Conservation (phyloP, 2,888 invertebrate species). For the Mongoloraphidia duomilia region DNA sequence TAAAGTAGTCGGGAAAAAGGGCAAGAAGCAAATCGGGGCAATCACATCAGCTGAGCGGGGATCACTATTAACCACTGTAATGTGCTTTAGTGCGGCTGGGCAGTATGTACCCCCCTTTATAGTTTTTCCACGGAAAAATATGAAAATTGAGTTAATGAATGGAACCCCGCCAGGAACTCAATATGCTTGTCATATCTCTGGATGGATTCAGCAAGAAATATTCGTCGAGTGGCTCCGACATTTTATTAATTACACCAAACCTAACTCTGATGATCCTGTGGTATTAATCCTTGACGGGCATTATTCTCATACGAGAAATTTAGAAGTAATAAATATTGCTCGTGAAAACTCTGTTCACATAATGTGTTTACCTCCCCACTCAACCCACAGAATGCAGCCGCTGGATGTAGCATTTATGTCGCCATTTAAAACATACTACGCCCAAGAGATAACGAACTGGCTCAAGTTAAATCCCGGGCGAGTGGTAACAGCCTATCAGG, state of each 20-base stretch:
- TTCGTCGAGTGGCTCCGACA: slow-evolving; percentile 23
- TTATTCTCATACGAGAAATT: no score
- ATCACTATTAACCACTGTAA: slow-evolving; percentile 18
- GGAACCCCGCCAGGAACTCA: slow-evolving; percentile 20
- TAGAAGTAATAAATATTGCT: no score
- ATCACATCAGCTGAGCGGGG: slow-evolving; percentile 18
- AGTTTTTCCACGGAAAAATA: slow-evolving; percentile 22
- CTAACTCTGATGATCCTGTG: no score
- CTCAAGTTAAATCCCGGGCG: slow-evolving; percentile 16
- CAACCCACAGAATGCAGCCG: slow-evolving; percentile 20
- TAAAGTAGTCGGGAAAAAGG: slow-evolving; percentile 16
- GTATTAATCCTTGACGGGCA: no score
- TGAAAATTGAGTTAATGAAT: slow-evolving; percentile 20
- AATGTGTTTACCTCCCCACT: no score
- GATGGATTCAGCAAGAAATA: slow-evolving; percentile 21
- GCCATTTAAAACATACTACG: slow-evolving; percentile 17
- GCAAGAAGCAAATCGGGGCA: slow-evolving; percentile 17
- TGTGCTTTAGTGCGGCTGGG: slow-evolving; percentile 20
- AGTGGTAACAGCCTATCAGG: slow-evolving; percentile 16
- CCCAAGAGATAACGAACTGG: slow-evolving; percentile 15
- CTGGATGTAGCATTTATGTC: slow-evolving; percentile 16
- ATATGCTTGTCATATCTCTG: slow-evolving; percentile 17
- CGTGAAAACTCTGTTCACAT: no score
- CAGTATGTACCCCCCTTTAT: slow-evolving; percentile 21
- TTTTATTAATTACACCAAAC: no score